phyloP scores from a whole-genome alignment of 1,140 invertebrate species.

The Aphelenchoides fujianensis region DNA sequence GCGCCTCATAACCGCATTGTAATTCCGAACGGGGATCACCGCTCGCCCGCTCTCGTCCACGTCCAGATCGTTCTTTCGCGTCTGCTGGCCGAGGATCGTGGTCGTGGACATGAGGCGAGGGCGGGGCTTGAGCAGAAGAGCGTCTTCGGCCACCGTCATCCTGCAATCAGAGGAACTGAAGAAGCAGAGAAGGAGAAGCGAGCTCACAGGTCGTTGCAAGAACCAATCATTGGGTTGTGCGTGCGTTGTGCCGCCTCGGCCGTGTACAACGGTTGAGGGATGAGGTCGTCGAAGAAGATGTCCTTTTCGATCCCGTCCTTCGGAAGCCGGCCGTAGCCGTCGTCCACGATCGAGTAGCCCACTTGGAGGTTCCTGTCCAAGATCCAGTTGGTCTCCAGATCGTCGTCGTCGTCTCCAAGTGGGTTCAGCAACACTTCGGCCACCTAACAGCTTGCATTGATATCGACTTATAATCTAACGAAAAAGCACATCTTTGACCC shows the following conservation, averaged over 20 bases:
- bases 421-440: conserved; percentile 50
- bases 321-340: conserved; percentile 43
- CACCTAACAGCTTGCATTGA: conserved; percentile 19
- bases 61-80: not conserved
- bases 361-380: conserved; percentile 49
- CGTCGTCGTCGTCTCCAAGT: conserved; percentile 45
- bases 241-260: conserved; percentile 39
- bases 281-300: conserved; percentile 30
- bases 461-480: too few relatives aligned
- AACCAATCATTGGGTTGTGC: conserved; percentile 51
- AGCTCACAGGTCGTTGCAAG: conserved; percentile 44
- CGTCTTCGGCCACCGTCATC: conserved; percentile 35
- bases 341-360: conserved; percentile 44
- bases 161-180: conserved; percentile 23
- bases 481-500: too few relatives aligned
- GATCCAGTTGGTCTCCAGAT: conserved; percentile 58
- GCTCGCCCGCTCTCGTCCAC: conserved; percentile 7
- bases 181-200: conserved; percentile 9
- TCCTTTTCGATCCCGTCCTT: conserved; percentile 35
- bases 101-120: conserved; percentile 44
- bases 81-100: not conserved
- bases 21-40: conserved; percentile 36
- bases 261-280: conserved; percentile 47
- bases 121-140: conserved; percentile 42
- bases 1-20: conserved; percentile 30